Evolutionary conservation across 1,140 invertebrate species (phyloP), one percentile per base, ranked within the genome.

Genomic region (Andrena cerasifolii): DNA sequence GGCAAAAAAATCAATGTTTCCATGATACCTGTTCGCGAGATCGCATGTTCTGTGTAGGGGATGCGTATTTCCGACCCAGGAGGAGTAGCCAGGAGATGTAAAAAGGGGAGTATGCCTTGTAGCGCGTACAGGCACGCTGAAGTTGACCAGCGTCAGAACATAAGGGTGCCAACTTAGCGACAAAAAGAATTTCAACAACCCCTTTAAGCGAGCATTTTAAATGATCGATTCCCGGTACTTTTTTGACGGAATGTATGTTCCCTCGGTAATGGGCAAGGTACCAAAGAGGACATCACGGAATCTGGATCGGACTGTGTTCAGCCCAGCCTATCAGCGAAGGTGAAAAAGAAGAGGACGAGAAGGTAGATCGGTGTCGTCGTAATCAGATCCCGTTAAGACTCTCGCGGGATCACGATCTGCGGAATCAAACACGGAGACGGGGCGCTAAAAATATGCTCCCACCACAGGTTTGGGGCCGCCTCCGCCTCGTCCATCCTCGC

Each of bases 401-500:
- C 56, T 80, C 53, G 63, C 66, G 68, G 70, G 73, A 63, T 79
- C 76, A 82, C 80, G 80, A 90, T 90, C 80, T 87, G 87, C 83
- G 83, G 81, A 90, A 89, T 89, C 88, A 89, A 89, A 89, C 87
- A 89, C 87, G 82, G 81, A 89, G 78, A 51, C 89, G 85, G 71
- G 87, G 88, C 87, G 88, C 86, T 88, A 89, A 90, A 89, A 89
- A 89, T 89, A 89, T 49, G 59, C 56, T 79, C 78, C 79, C 70
- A 83, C 80, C 78, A 79, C 18, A 53, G 28, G 21, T 49, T 71
- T 40, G 10, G 56, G 72, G 67, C 82, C 72, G 53, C 54, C 40
- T 77, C 51, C 66, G 63, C 33, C 65, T 81, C 71, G 61, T 77
- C 78, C 73, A 59, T 74, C 56, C 62, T 79, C 49, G 36, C 28